Evolutionary conservation across 2,113 vertebrate genomes (phyloP), one percentile per base, ranked within the genome.

Genomic region (Sinocyclocheilus anshuiensis): DNA sequence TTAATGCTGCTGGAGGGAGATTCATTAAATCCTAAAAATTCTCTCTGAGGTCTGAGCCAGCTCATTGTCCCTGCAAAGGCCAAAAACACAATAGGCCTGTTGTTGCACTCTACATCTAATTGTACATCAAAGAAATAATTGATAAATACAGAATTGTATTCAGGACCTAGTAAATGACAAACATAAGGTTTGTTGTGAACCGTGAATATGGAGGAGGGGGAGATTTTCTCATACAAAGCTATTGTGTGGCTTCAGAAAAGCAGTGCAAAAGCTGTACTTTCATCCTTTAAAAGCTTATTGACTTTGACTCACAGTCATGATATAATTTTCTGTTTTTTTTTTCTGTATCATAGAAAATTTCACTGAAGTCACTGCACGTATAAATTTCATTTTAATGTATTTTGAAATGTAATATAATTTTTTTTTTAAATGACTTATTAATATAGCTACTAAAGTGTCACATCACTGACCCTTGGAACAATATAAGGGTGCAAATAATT

Each of bases 1-100:
- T 82, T 82, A 86, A 89, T 77, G 83, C 61, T 55, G 59, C 83
- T 74, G 18, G n/a, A n/a, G 67, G 57, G 81, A 79, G 67, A 84
- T 86, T 87, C 81, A 81, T 86, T 89, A 80, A 69, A 48, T 57
- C 61, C 20, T 13, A 20, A 45, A 81, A 71, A 10, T 22, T 79
- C 33, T 65, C 69, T 26, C 55, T 79, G 74, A 61, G 77, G 67
- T 61, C 77, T n/a, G 53, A 42, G 59, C 53, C 57, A 48, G 61
- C n/a, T 74, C 59, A 75, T 53, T 81, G 87, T 69, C 77, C 81
- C 86, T 72, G 45, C 11, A 83, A 53, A 42, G 42, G n/a, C 69
- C 59, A 53, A 29, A 57, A 53, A 83, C 65, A 83, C 74, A 79
- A 74, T 9, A 79, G 65, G 24, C 65, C 79, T 55, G 48, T 83